Conservation (phyloP, 2,888 invertebrate species). For the Apoda limacodes region DNA sequence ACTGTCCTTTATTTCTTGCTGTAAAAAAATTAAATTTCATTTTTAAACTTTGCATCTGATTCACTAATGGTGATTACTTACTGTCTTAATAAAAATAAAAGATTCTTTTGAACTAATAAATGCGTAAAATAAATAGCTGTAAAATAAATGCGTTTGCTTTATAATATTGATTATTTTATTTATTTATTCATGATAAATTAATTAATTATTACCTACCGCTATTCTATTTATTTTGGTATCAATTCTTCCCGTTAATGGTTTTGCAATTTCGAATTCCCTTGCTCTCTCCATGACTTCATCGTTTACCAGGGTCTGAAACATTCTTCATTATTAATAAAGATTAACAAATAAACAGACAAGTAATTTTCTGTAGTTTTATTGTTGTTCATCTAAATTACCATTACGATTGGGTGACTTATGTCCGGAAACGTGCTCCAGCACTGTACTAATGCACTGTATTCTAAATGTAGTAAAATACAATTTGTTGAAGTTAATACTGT, state of each 20-base stretch:
- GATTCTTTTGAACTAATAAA: too few relatives aligned
- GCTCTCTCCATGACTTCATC: slow-evolving; percentile 27
- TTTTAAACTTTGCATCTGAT: slow-evolving; percentile 16
- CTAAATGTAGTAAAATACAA: slow-evolving; percentile 59
- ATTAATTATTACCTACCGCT: slow-evolving; percentile 34
- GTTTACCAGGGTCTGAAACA: slow-evolving; percentile 33
- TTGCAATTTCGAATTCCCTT: slow-evolving; percentile 39
- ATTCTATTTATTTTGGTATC: slow-evolving; percentile 49
- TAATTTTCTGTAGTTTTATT: too few relatives aligned
- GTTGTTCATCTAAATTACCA: too few relatives aligned
- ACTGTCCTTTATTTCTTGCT: slow-evolving; percentile 63
- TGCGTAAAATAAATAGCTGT: too few relatives aligned
- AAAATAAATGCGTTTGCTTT: too few relatives aligned
- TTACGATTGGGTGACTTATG: slow-evolving; percentile 48
- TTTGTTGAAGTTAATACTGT: slow-evolving; percentile 63
- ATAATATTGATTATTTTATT: too few relatives aligned
- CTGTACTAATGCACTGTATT: slow-evolving; percentile 54
- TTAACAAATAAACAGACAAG: too few relatives aligned
- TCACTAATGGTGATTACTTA: slow-evolving; percentile 3
- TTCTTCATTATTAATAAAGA: too few relatives aligned
- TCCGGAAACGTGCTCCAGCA: slow-evolving; percentile 62
- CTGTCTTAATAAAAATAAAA: background rate
- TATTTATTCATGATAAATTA: too few relatives aligned
- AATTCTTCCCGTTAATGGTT: slow-evolving; percentile 41
- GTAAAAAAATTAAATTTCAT: slow-evolving; percentile 31